Evolutionary conservation across 1,140 invertebrate species (phyloP), one percentile per base, ranked within the genome.

Genomic region (Wiebesia pumilae): DNA sequence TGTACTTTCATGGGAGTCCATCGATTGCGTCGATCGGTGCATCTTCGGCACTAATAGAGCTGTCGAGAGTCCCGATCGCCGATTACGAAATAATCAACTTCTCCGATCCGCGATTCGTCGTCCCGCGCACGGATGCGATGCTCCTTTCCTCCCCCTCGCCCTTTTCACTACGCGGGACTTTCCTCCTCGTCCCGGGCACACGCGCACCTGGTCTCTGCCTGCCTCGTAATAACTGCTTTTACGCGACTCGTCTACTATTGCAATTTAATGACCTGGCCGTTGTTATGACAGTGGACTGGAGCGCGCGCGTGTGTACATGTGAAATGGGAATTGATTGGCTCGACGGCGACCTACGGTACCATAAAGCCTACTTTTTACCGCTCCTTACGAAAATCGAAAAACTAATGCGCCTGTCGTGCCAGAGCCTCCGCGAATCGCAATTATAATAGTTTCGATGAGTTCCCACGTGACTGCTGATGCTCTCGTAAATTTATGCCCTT

Each of bases 201-300:
- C 51, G 19, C n/a, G 14, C 2, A 7, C 51, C 19, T 54, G 7
- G 51, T 2, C 19, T 2, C 24, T 62, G 21, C 24, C 43, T 7
- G 14, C 14, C 43, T 71, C n/a, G 33, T 71, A 43, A 27, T 43
- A 21, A 3, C 38, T 24, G 27, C 24, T 43, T 54, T 54, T 54
- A 30, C 77, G 77, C 78, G 78, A 62, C 54, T 58, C 35, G 54
- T 54, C 51, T 80, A 78, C 75, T 78, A 78, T 54, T 78, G 33
- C 78, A 24, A 65, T 65, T 62, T 80, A 58, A 80, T 80, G 54
- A 62, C n/a, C 19, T 19, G 21, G 47, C 14, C 2, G 78, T 80
- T 65, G 33, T 78, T 78, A 40, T 65, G 78, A 80, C 78, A 40
- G 43, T 62, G 54, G 2, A 27, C 9, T 54, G 19, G 7, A 0